Conservation (phyloP, 2,888 invertebrate species). For the Orthosia cruda region DNA sequence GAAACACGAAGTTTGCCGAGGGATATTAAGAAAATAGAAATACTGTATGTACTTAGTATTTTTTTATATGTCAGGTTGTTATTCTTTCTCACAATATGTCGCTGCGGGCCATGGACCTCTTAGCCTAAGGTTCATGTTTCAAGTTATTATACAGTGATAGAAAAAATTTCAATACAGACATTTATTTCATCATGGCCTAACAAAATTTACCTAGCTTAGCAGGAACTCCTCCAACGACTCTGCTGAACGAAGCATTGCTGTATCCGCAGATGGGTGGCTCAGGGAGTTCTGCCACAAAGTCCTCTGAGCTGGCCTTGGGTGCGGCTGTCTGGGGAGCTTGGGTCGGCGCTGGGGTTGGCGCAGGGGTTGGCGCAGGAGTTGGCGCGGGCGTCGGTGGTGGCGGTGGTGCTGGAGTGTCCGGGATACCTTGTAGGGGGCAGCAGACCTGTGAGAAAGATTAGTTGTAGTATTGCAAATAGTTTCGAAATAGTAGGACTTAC, state of each 20-base stretch:
- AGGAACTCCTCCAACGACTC: slow-evolving; percentile 94
- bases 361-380: slow-evolving; percentile 54
- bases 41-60: too few relatives aligned
- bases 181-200: too few relatives aligned
- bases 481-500: not conserved
- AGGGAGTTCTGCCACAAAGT: slow-evolving; percentile 77
- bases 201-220: slow-evolving; percentile 91
- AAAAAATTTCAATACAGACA: too few relatives aligned
- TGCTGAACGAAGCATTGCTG: slow-evolving; percentile 90
- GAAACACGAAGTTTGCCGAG: too few relatives aligned
- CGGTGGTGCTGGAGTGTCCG: slow-evolving; percentile 63
- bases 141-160: too few relatives aligned
- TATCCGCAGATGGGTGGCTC: slow-evolving; percentile 93
- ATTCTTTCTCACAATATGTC: too few relatives aligned
- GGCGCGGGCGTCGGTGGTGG: slow-evolving; percentile 42
- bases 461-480: not conserved
- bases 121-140: too few relatives aligned
- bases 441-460: slow-evolving; percentile 77
- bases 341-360: slow-evolving; percentile 56
- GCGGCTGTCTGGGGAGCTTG: slow-evolving; percentile 38
- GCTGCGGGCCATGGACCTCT: too few relatives aligned
- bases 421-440: slow-evolving; percentile 79
- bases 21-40: too few relatives aligned
- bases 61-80: too few relatives aligned
- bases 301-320: slow-evolving; percentile 66